These are phyloP conservation scores for Ganaspis brasiliensis DNA, from an alignment of 2,888 invertebrate species.

Conservation along the genomic window DNA sequence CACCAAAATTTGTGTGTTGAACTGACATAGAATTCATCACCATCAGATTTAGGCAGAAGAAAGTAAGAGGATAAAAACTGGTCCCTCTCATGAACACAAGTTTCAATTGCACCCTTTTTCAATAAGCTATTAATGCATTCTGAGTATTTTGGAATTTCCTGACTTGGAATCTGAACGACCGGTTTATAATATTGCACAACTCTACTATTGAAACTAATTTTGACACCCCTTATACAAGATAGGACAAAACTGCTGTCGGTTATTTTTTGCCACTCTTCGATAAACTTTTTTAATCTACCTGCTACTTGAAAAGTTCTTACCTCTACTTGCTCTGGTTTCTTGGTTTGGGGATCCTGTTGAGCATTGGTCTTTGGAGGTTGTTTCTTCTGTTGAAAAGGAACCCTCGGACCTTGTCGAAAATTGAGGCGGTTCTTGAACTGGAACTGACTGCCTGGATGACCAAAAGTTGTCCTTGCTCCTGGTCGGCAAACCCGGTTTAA, in stretches of 20 bases:
- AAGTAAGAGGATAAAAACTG: slow-evolving; percentile 48
- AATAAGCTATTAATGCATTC: slow-evolving; percentile 24
- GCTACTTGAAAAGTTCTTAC: neutral
- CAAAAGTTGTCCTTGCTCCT: neutral
- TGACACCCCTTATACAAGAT: neutral
- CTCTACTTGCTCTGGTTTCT: neutral
- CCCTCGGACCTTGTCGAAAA: neutral
- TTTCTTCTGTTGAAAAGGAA: too few species aligned
- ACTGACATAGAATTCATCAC: too few species aligned
- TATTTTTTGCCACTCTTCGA: slow-evolving; percentile 5
- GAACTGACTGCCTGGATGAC: neutral
- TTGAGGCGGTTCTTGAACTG: neutral
- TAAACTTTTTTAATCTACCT: neutral
- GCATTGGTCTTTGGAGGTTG: neutral
- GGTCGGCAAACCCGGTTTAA: neutral
- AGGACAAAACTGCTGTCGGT: neutral
- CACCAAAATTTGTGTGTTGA: too few species aligned
- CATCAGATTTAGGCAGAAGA: neutral
- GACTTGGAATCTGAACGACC: neutral
- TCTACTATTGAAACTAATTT: neutral
- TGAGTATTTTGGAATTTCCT: neutral
- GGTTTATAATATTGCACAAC: neutral
- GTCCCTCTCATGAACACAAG: slow-evolving; percentile 28
- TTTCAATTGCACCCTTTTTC: slow-evolving; percentile 33
- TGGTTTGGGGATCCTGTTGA: neutral